Conservation (phyloP, 2,888 invertebrate species). For the Silvanus unidentatus region DNA sequence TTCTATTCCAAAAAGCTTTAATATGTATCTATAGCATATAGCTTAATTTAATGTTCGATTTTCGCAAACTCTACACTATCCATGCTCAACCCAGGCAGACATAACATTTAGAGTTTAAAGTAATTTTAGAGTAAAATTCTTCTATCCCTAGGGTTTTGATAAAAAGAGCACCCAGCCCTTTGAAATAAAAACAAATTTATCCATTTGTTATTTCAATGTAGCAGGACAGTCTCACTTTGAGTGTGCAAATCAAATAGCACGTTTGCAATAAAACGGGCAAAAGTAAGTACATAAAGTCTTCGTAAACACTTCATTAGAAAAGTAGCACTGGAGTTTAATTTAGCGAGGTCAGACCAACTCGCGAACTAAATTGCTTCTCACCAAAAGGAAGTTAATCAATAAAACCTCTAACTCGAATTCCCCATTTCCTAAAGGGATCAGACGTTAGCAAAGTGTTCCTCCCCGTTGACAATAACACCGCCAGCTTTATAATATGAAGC, state of each 20-base stretch:
- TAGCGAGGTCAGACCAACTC: constrained; percentile 32
- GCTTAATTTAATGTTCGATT: too few relatives aligned
- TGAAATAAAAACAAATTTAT: too few relatives aligned
- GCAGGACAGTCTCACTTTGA: neutral
- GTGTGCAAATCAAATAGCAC: constrained; percentile 12
- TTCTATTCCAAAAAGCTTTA: neutral
- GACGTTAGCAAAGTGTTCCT: constrained; percentile 16
- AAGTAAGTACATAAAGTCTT: constrained; percentile 15
- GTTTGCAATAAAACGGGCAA: constrained; percentile 8
- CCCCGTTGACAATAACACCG: constrained; percentile 25
- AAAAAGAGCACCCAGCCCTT: too few relatives aligned
- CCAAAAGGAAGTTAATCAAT: constrained; percentile 40
- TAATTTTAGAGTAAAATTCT: too few relatives aligned
- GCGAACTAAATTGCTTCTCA: constrained; percentile 37
- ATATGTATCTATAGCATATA: too few relatives aligned
- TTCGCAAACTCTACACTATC: too few relatives aligned
- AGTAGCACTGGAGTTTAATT: constrained; percentile 36
- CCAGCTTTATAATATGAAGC: constrained; percentile 31
- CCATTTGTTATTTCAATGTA: too few relatives aligned
- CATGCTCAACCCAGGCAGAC: too few relatives aligned
- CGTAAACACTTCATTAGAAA: constrained; percentile 35
- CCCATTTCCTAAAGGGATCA: constrained; percentile 31
- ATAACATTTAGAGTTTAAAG: too few relatives aligned
- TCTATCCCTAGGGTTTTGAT: too few relatives aligned
- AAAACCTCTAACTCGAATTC: constrained; percentile 40